Evolutionary conservation across 2,888 invertebrate genomes (phyloP), one percentile per base, ranked within the genome.

Genomic region (Atrina japonica): DNA sequence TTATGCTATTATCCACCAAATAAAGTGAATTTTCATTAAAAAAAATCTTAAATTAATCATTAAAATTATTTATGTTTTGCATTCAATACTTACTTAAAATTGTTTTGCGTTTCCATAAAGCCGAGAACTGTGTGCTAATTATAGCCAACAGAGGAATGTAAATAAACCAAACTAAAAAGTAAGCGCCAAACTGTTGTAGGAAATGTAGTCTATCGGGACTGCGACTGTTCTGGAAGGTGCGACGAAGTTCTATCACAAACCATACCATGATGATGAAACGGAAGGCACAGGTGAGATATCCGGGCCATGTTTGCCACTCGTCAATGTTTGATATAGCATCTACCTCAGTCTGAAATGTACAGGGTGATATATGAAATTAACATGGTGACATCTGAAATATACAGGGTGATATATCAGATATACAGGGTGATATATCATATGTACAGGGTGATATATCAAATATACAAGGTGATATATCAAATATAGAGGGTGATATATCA

Each of bases 291-390:
- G 98, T 96, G 76, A 98, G 93, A 95, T 97, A 97, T 5, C 98
- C 98, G 0, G 98, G 98, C 96, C 97, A 97, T 0, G 98, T 97
- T 91, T 98, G 97, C 91, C 97, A 99, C 88, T 98, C 97, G 88
- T 98, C 98, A 65, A 97, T 95, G 89, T 98, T 98, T 89, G 97
- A 97, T 82, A 98, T 95, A 59, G 97, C 96, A 90, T 98, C 97
- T 47, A 98, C 96, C 92, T 97, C 98, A 72, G 96, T 96, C 97
- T 98, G 90, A 77, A 29, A 50, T 35, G 35, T 35, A 5, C 5
- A 35, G 11, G 35, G 35, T 35, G 11, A 35, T 7, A 35, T 35
- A 35, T 35, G 35, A 35, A 35, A 35, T n/a, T n/a, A n/a, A n/a
- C n/a, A n/a, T n/a, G n/a, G n/a, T n/a, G n/a, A n/a, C n/a, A n/a